Evolutionary conservation across 2,113 vertebrate genomes (phyloP), one percentile per base, ranked within the genome.

Genomic region (Acanthisitta chloris): DNA sequence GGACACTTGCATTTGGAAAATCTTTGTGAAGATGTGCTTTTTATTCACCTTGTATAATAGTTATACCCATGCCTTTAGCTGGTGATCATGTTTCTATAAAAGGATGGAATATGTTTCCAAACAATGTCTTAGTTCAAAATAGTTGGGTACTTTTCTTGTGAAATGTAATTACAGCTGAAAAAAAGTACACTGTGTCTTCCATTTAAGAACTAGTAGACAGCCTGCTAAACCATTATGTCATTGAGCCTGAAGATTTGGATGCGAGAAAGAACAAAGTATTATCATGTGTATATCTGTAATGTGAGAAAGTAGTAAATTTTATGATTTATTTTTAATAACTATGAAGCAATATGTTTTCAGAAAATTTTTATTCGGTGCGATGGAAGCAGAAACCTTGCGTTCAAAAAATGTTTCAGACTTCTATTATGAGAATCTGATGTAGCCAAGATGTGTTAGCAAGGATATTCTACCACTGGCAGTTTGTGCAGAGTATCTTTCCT

Each of bases 61-160:
- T 88, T 90, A 66, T 43, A 66, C 43, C 43, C 7, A 1, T 77
- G 57, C 48, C 57, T 96, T 95, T 71, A 86, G 33, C 67, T 95
- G 85, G 43, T 49, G 88, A 59, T 65, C 31, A 16, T 45, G 14
- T 77, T 92, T 88, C 86, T 92, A 25, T 86, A 34, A 95, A 94
- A 85, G 76, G 81, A 82, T 74, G 80, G 76, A 79, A 79, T 92
- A 31, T 86, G 51, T 93, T 94, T 94, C 89, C 67, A 94, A 88
- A 96, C 72, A 96, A 92, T 73, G 38, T 65, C 83, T 91, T 88
- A 73, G 81, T 92, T 96, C 92, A 96, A 86, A 97, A 88, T 58
- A 77, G 46, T 81, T 88, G 31, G 5, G 24, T 34, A 73, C 88
- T 79, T n/a, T n/a, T 87, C 59, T 92, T 81, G 77, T 94, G 82